A percentile compares a stretch with the other conserved stretches of the same genome.
Evolutionary conservation across 2,113 vertebrate species (phyloP).

Genomic region (Crotophaga sulcirostris): DNA sequence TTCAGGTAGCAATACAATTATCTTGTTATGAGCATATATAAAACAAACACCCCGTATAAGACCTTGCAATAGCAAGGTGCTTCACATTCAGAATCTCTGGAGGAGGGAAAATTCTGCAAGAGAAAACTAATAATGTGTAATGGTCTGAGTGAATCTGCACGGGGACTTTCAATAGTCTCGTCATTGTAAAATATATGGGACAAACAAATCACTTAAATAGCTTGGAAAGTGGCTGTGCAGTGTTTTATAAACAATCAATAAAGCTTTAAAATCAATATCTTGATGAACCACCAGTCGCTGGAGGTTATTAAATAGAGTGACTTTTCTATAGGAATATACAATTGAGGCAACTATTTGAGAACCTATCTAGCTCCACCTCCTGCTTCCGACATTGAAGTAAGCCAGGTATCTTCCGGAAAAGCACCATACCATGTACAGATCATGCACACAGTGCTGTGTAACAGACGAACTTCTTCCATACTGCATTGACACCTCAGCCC

Average conservation of each 20-base stretch:
- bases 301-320: slow-evolving; percentile 25
- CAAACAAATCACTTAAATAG: slow-evolving; percentile 63
- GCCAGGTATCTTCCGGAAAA: background rate
- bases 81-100: slow-evolving; percentile 37
- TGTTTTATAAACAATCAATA: slow-evolving; percentile 75
- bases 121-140: slow-evolving; percentile 64
- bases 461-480: background rate
- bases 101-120: slow-evolving; percentile 34
- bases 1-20: slow-evolving; percentile 63
- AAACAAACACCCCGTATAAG: slow-evolving; percentile 58
- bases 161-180: slow-evolving; percentile 67
- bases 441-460: background rate
- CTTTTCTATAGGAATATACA: slow-evolving; percentile 11
- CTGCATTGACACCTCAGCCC: background rate
- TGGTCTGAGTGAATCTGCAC: slow-evolving; percentile 54
- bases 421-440: background rate
- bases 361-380: background rate
- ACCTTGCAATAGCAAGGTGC: slow-evolving; percentile 33
- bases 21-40: slow-evolving; percentile 44
- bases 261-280: slow-evolving; percentile 76
- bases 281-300: slow-evolving; percentile 56
- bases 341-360: background rate
- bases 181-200: slow-evolving; percentile 68
- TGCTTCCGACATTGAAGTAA: background rate
- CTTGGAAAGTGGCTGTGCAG: slow-evolving; percentile 37